Evolutionary conservation across 2,888 invertebrate species (phyloP), one percentile per base, ranked within the genome.

Genomic region (Tenthredo notha): DNA sequence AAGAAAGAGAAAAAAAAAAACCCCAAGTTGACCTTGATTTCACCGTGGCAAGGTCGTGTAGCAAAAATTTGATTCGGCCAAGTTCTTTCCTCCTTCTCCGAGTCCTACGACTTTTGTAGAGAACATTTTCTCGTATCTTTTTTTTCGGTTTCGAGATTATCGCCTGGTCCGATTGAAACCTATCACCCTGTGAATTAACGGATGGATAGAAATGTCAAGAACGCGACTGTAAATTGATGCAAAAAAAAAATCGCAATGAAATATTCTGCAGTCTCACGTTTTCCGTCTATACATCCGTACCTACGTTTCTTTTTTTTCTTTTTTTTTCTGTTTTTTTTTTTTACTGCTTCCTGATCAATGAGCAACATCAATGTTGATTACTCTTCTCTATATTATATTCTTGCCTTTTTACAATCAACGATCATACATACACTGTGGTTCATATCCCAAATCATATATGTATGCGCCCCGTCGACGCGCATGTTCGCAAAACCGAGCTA

Each of bases 401-500:
- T 61, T 10, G 21, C 12, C 7, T 61, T 61, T 12, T 37, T 15
- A 70, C 70, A 70, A 37, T 37, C 33, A 70, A 37, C 70, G 70
- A 70, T 33, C 25, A 67, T 29, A 65, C 21, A 29, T 29, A 67
- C 33, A 25, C 61, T 25, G 21, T 3, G 21, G 61, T 61, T 61
- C 7, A 5, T 50, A 50, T 2, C 25, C 21, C 12, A 25, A 61
- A 61, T 12, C 25, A 21, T 61, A 54, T 54, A 54, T n/a, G 37
- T 54, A 54, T 6, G 70, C 37, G 37, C 70, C 25, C 29, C 25
- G 37, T 37, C 70, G 25, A 37, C 37, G 70, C 70, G 70, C 70
- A 70, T 70, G 70, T 70, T 18, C 70, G 2, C 37, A 37, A 37
- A 37, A 70, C 37, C 70, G 37, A 70, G 37, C 33, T 70, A 70